phyloP scores from a whole-genome alignment of 2,797 vertebrate genomes.

The Enteromius thamalakanensis region DNA sequence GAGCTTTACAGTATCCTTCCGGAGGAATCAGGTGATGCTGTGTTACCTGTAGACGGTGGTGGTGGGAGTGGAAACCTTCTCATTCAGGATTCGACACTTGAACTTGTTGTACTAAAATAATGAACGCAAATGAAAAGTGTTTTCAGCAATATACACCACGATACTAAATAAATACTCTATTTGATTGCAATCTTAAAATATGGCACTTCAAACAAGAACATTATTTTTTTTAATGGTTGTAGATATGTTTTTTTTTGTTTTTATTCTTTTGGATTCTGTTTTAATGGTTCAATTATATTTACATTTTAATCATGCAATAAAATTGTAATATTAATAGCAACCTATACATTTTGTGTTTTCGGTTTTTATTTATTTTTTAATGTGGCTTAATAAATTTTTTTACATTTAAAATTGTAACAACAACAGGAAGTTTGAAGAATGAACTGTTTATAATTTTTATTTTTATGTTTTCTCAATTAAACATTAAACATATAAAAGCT shows the following conservation, averaged over 20 bases:
- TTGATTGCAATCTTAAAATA: background rate
- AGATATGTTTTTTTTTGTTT: background rate
- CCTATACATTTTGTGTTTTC: background rate
- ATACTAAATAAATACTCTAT: background rate
- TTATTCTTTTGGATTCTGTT: background rate
- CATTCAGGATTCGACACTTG: constrained; percentile 93
- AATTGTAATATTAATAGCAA: background rate
- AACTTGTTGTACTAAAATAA: constrained; percentile 90
- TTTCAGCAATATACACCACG: too few relatives aligned
- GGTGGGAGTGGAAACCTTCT: constrained; percentile 88
- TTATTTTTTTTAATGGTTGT: background rate
- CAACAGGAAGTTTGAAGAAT: too few relatives aligned
- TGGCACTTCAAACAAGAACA: background rate
- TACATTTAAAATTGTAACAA: too few relatives aligned
- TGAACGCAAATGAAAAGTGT: background rate
- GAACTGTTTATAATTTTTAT: too few relatives aligned
- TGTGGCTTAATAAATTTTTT: too few relatives aligned
- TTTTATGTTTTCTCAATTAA: background rate
- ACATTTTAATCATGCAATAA: background rate
- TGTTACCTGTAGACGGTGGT: constrained; percentile 93
- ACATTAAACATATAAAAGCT: background rate
- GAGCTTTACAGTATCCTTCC: background rate
- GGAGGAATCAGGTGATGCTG: background rate
- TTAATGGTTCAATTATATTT: background rate
- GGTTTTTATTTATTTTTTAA: background rate